phyloP scores from a whole-genome alignment of 2,888 invertebrate species.

The Xanthia icteritia region DNA sequence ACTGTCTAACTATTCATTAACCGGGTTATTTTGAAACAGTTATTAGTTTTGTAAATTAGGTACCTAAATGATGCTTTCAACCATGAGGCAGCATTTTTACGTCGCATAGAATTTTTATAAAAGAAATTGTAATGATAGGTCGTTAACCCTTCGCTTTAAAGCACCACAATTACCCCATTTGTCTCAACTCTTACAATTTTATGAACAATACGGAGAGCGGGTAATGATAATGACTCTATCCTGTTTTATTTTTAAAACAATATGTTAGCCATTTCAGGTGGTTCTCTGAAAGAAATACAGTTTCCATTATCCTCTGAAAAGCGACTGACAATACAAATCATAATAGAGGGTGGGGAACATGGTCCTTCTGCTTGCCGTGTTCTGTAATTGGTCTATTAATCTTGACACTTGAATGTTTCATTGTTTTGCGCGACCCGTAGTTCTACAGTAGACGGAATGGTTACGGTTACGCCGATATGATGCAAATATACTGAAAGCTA shows the following conservation, averaged over 20 bases:
- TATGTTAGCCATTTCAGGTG: constrained; percentile 33
- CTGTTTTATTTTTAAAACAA: constrained; percentile 39
- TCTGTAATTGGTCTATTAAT: constrained; percentile 14
- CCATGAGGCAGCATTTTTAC: neutral
- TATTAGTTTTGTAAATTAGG: constrained; percentile 4
- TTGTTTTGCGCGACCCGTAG: neutral
- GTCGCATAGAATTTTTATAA: constrained; percentile 2
- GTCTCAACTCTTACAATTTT: constrained; percentile 44
- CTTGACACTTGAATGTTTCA: constrained; percentile 10
- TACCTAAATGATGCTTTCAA: neutral
- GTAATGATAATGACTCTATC: constrained; percentile 52
- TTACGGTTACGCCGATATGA: neutral
- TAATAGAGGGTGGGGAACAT: neutral
- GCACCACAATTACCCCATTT: constrained; percentile 46
- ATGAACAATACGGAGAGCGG: constrained; percentile 31
- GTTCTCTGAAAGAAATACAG: neutral
- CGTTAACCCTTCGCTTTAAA: constrained; percentile 41
- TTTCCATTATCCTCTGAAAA: constrained; percentile 2
- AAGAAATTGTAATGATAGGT: constrained; percentile 18
- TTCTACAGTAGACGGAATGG: no score
- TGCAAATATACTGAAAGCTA: constrained; percentile 22
- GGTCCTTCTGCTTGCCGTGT: neutral
- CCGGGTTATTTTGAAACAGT: neutral
- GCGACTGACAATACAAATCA: neutral
- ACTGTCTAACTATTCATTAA: neutral